A percentile compares a stretch with the other conserved stretches of the same genome.
phyloP scores from a whole-genome alignment of 1,140 invertebrate species.

The Lordiphosa stackelbergi region DNA sequence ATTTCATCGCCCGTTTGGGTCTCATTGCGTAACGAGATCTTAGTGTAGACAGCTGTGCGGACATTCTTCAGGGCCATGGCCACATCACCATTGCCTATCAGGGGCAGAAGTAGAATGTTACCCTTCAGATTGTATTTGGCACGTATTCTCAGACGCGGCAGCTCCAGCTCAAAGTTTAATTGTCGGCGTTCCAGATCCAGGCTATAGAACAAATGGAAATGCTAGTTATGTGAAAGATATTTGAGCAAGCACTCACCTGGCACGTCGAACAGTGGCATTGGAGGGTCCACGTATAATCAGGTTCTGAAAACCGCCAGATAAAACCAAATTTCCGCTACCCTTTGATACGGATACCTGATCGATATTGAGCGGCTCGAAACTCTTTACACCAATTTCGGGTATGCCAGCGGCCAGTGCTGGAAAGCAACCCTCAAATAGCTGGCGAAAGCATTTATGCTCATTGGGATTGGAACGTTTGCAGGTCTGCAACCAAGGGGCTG shows the following conservation, averaged over 20 bases:
- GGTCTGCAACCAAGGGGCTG: conserved; percentile 67
- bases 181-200: conserved; percentile 77
- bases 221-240: too few relatives aligned
- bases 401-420: conserved; percentile 76
- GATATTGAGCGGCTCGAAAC: conserved; percentile 78
- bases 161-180: conserved; percentile 78
- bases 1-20: conserved; percentile 76
- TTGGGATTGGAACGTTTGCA: conserved; percentile 72
- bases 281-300: conserved; percentile 78
- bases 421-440: conserved; percentile 69
- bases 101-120: conserved; percentile 79
- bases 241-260: conserved; percentile 41
- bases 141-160: conserved; percentile 79
- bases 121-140: conserved; percentile 80
- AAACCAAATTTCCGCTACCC: conserved; percentile 77
- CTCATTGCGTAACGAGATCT: conserved; percentile 77
- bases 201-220: conserved; percentile 34
- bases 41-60: conserved; percentile 78
- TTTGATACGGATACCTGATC: conserved; percentile 77
- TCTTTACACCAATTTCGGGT: conserved; percentile 78
- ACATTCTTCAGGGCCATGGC: conserved; percentile 78
- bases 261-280: conserved; percentile 74
- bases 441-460: conserved; percentile 71
- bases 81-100: conserved; percentile 79
- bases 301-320: conserved; percentile 78